Conservation (phyloP, 2,113 vertebrate genomes). For the Corydoras sp. region DNA sequence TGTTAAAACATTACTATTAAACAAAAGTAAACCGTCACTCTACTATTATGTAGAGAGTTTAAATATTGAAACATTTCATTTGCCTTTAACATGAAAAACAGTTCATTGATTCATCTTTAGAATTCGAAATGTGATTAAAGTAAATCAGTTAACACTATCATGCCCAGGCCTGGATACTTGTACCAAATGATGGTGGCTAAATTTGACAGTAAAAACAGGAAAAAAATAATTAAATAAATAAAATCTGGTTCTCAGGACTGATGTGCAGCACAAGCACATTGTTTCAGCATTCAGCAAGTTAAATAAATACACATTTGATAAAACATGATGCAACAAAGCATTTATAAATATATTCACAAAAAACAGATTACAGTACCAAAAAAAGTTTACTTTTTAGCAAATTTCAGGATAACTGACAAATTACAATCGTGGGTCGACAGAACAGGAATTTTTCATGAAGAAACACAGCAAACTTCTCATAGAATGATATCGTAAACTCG, state of each 20-base stretch:
- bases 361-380: slow-evolving; percentile 27
- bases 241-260: not conserved
- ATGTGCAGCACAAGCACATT: no score
- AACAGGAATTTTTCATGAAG: not conserved
- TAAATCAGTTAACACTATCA: no score
- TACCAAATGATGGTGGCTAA: no score
- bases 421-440: not conserved
- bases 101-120: no score
- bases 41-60: no score
- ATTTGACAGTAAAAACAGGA: no score
- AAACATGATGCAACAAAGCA: slow-evolving; percentile 26
- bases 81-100: no score
- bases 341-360: slow-evolving; percentile 33
- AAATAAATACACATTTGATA: slow-evolving; percentile 29
- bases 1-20: no score
- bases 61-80: no score
- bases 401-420: slow-evolving; percentile 7
- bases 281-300: not conserved
- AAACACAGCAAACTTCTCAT: not conserved
- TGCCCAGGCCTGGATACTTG: no score
- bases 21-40: no score
- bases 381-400: not conserved
- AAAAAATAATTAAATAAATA: not conserved
- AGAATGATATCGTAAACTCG: slow-evolving; percentile 74
- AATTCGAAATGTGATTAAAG: no score